Evolutionary conservation across 2,888 invertebrate genomes (phyloP), one percentile per base, ranked within the genome.

Genomic region (Frankliniella intonsa): DNA sequence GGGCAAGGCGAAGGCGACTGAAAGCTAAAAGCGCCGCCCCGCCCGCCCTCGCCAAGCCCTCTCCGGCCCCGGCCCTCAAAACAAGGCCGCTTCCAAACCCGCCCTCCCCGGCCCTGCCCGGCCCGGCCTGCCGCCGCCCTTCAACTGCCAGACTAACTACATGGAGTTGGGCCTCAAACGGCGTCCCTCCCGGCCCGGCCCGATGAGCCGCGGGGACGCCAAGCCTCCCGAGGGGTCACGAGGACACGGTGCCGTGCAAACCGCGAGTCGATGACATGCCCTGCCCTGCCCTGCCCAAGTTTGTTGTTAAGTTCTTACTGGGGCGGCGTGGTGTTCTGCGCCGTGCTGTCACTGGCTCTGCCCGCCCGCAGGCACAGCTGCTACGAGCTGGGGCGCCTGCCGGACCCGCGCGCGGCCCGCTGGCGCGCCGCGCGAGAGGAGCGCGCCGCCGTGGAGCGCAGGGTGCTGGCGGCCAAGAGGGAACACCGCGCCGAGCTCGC

Each of bases 311-410:
- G n/a, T n/a, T n/a, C n/a, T n/a, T n/a, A n/a, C n/a, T n/a, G n/a
- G n/a, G n/a, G n/a, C n/a, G n/a, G n/a, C n/a, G n/a, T n/a, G n/a
- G n/a, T n/a, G n/a, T n/a, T n/a, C n/a, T n/a, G n/a, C n/a, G n/a
- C n/a, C n/a, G n/a, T n/a, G n/a, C n/a, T n/a, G n/a, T n/a, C n/a
- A n/a, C n/a, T n/a, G n/a, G n/a, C n/a, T n/a, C n/a, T n/a, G n/a
- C n/a, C n/a, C n/a, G n/a, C n/a, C 19, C 12, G 10, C 69, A 76
- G 69, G 25, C 69, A 76, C 69, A 76, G 22, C 69, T 76, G 69
- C 69, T 76, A 76, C 69, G 69, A 76, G 69, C 69, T 76, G 22
- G 69, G 69, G 22, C 69, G 69, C 22, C 69, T 76, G 69, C 22
- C 22, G 69, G 69, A 76, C 69, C 69, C 69, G 22, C n/a, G 69